A percentile compares a stretch with the other conserved stretches of the same genome.
Conservation (phyloP, 2,113 vertebrate species). For the Eupsittula cactorum region DNA sequence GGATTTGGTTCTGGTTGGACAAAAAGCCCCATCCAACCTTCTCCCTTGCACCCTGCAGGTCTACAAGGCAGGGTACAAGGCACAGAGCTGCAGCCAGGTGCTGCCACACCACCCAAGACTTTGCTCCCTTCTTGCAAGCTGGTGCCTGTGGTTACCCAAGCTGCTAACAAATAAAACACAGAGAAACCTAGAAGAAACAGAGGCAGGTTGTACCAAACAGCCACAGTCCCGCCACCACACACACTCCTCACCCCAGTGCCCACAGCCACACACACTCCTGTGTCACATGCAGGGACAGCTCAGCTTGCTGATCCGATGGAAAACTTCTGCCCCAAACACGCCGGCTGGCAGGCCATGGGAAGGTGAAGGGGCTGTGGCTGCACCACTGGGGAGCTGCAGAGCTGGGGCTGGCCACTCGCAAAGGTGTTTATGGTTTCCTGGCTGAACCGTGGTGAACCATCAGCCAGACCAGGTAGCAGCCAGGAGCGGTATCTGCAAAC, state of each 20-base stretch:
- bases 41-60: neutral
- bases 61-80: rapidly evolving
- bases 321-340: neutral
- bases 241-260: rapidly evolving
- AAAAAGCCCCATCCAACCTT: neutral
- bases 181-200: neutral
- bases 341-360: neutral
- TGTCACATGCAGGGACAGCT: neutral
- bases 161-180: neutral
- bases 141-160: neutral
- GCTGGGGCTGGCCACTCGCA: rapidly evolving
- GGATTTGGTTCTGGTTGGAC: neutral
- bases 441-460: neutral
- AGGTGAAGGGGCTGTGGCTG: neutral
- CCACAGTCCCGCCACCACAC: neutral
- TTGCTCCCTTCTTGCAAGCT: neutral
- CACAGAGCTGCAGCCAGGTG: rapidly evolving
- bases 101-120: neutral
- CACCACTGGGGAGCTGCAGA: neutral
- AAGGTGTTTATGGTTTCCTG: neutral
- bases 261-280: neutral
- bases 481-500: neutral
- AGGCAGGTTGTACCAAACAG: neutral
- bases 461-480: neutral
- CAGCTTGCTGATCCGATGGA: neutral